Conservation (phyloP, 2,797 vertebrate species). For the Eremophila alpestris region DNA sequence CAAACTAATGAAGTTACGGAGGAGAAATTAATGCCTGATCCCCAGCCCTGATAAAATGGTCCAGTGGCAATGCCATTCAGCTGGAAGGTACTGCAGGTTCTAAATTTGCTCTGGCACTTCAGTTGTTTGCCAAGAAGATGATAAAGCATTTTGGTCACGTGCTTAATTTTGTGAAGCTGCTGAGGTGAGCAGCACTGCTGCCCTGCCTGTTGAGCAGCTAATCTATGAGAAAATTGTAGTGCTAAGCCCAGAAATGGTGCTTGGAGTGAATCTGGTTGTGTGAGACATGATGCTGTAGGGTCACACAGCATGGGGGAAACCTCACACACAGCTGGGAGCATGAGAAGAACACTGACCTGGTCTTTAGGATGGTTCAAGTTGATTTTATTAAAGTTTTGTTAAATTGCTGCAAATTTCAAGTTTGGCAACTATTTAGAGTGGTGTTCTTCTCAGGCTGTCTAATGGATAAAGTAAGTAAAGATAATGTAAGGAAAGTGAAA, state of each 20-base stretch:
- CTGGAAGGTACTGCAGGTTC: background rate
- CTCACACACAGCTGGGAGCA: fast-evolving
- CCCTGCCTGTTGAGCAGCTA: background rate
- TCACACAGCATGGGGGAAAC: fast-evolving
- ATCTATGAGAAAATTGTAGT: background rate
- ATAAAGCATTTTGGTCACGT: background rate
- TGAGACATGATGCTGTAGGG: fast-evolving
- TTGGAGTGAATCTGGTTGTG: background rate
- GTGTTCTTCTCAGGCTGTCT: background rate
- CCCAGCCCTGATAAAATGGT: background rate
- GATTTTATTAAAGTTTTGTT: background rate
- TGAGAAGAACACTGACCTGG: background rate
- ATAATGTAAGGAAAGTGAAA: background rate
- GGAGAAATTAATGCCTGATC: background rate
- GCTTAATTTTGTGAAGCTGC: background rate
- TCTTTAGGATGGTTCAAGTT: background rate
- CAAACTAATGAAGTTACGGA: background rate
- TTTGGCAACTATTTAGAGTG: background rate
- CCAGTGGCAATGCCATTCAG: background rate
- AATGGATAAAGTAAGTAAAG: background rate
- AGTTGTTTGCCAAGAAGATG: background rate
- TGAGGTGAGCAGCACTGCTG: background rate
- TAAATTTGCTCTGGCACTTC: background rate
- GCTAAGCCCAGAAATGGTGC: background rate
- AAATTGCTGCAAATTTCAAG: background rate